These are phyloP conservation scores for Phylloscopus trochiloides DNA, from an alignment of 2,113 vertebrate species.

Conservation along the genomic window DNA sequence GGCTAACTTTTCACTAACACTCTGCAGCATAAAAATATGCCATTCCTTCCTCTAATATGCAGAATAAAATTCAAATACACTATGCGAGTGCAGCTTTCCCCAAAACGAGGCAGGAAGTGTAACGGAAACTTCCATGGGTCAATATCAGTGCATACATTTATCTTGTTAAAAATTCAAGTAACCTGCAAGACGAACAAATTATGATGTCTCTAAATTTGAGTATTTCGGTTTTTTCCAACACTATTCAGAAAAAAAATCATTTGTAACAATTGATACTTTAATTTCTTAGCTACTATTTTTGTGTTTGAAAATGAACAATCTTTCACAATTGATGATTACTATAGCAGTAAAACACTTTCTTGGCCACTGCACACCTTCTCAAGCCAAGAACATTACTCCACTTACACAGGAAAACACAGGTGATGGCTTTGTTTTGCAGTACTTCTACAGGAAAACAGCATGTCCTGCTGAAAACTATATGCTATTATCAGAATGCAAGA, in stretches of 20 bases:
- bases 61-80: constrained; percentile 20
- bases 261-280: neutral
- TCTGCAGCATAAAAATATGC: neutral
- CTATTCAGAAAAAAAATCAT: neutral
- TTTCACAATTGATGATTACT: neutral
- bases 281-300: neutral
- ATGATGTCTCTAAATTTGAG: neutral
- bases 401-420: neutral
- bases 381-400: neutral
- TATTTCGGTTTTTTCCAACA: neutral
- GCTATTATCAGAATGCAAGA: neutral
- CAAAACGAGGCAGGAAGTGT: constrained; percentile 29
- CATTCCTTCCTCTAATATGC: neutral
- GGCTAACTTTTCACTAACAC: constrained; percentile 9
- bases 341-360: neutral
- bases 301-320: neutral
- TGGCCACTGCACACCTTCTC: neutral
- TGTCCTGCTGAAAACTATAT: neutral
- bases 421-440: constrained; percentile 35
- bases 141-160: constrained; percentile 17
- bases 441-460: neutral
- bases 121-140: constrained; percentile 50
- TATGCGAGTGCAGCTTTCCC: neutral
- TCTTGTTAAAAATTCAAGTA: neutral
- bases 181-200: constrained; percentile 7